Evolutionary conservation across 2,888 invertebrate species (phyloP).

Genomic region (Tiliacea aurago): DNA sequence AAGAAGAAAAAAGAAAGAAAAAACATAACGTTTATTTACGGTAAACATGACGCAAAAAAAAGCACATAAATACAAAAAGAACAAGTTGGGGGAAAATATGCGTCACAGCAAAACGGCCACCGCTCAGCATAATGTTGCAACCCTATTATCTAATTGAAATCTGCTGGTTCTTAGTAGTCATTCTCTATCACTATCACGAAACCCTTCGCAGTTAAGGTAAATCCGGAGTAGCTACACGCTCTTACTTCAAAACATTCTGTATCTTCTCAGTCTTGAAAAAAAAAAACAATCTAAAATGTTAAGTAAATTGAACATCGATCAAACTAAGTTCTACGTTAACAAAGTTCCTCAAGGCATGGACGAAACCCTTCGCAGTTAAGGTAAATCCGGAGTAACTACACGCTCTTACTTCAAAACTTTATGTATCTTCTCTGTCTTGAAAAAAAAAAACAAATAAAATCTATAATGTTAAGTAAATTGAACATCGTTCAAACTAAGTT

Average conservation of each 20-base stretch:
- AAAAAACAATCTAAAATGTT: background rate
- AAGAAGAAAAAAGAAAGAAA: too few species aligned
- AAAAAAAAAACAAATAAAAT: background rate
- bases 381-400: too few species aligned
- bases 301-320: background rate
- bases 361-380: too few species aligned
- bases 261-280: background rate
- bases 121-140: too few species aligned
- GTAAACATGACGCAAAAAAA: too few species aligned
- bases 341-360: slow-evolving; percentile 4
- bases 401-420: background rate
- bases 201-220: background rate
- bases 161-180: too few species aligned
- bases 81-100: too few species aligned
- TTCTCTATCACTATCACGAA: background rate
- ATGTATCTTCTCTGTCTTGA: background rate
- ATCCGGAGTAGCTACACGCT: background rate
- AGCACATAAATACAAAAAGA: background rate
- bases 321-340: slow-evolving; percentile 9
- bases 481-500: slow-evolving; percentile 1
- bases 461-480: background rate
- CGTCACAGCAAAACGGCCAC: too few species aligned
- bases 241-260: background rate
- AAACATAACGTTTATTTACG: too few species aligned
- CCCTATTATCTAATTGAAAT: too few species aligned